Base-by-base conservation (phyloP, 2,113 vertebrate species). In the Pterocles orientalis region DNA sequence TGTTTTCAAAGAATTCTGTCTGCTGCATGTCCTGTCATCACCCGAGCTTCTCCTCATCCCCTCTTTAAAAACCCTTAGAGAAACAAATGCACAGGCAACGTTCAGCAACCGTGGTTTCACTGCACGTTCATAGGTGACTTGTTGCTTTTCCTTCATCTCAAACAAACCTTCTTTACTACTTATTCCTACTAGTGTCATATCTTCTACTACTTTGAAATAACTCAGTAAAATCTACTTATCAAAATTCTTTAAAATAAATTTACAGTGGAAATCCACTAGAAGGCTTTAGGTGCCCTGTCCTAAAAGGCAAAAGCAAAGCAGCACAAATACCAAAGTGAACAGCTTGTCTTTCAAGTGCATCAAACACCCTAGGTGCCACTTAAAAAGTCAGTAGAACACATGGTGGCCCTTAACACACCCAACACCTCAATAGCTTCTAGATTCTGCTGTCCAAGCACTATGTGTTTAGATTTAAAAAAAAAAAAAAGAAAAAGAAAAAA, bases 1-100 rank as follows among this genome's bases (percentile, higher is more conserved):
- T 73, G 20, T 85, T 94, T 89, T 62, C 86, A 90, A 93, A 95
- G 65, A 87, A 85, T 17, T 7, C 31, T 71, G 80, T 97, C 89
- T 89, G 90, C 75, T 93, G 19, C 36, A 41, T 54, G 71, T 90
- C 57, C 68, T 86, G 95, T 91, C 90, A 86, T 77, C 94, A 77
- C 57, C 29, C 7, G 0, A 77, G 23, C 71, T 89, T 84, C 77
- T 75, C 39, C n/a, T 5, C 47, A 81, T 45, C 16, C 24, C 4
- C 51, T 16, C 54, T 47, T 33, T 6, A 79, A 79, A 96, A 84
- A 48, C 23, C n/a, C 43, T 76, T 33, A 16, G n/a, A 69, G 53
- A 82, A 92, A 87, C 2, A 2, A 94, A 80, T n/a, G n/a, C 2
- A 6, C 7, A 86, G 36, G 31, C 51, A 53, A 12, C 12, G 36